These are phyloP conservation scores for Rhynchomys soricoides DNA, from an alignment of 2,113 vertebrate genomes.

Conservation along the genomic window DNA sequence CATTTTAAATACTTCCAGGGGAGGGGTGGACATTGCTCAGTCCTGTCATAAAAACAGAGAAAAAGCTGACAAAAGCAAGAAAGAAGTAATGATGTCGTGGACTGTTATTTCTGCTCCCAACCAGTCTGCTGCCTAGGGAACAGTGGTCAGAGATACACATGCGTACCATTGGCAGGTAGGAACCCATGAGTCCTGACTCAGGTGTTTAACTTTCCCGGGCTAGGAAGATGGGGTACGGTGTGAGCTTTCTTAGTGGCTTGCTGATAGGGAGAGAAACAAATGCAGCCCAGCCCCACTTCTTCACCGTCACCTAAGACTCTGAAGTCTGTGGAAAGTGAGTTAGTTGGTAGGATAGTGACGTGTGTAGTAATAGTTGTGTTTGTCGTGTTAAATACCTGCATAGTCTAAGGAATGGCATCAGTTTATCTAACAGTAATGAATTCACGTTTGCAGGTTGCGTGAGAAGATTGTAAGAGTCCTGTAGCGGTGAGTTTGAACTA, in stretches of 20 bases:
- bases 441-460: not conserved
- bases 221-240: not conserved
- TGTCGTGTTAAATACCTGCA: not conserved
- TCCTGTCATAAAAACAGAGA: not conserved
- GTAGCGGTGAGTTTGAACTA: too few relatives aligned
- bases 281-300: not conserved
- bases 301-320: not conserved
- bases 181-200: not conserved
- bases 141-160: not conserved
- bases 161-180: not conserved
- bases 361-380: constrained; percentile 39
- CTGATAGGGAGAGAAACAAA: not conserved
- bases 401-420: not conserved
- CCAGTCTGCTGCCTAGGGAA: not conserved
- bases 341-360: not conserved
- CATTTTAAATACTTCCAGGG: not conserved
- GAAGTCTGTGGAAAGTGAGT: constrained; percentile 29
- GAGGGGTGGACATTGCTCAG: not conserved
- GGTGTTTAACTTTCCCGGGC: not conserved
- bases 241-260: not conserved
- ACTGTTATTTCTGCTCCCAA: constrained; percentile 2
- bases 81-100: not conserved
- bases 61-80: not conserved
- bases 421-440: constrained; percentile 29
- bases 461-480: not conserved